phyloP scores from a whole-genome alignment of 2,797 vertebrate genomes.

The Hapalemur alaotrensis region DNA sequence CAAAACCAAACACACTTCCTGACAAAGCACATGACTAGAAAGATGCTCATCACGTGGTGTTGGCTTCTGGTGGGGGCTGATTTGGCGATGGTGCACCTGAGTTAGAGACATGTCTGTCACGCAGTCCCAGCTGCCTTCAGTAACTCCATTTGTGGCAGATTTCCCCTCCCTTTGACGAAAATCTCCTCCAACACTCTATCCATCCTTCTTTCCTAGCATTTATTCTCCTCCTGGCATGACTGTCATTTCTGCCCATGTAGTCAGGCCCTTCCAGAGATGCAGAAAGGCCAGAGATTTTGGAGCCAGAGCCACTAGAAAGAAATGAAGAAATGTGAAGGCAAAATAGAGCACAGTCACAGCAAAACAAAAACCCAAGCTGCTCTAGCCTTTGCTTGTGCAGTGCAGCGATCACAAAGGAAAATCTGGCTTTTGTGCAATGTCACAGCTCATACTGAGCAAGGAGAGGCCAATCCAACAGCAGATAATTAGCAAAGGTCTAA shows the following conservation, averaged over 20 bases:
- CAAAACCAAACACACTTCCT: not conserved
- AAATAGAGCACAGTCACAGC: not conserved
- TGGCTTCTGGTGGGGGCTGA: not conserved
- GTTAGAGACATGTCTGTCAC: constrained; percentile 60
- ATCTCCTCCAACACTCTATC: not conserved
- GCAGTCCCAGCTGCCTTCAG: constrained; percentile 24
- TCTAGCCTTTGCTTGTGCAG: not conserved
- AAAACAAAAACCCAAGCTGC: not conserved
- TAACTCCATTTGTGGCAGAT: no score
- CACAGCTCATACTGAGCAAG: not conserved
- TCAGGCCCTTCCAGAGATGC: not conserved
- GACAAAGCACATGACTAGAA: not conserved
- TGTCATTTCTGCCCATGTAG: not conserved
- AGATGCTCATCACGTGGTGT: fast-evolving
- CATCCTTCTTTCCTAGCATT: not conserved
- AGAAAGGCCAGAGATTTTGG: not conserved
- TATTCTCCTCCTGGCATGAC: not conserved
- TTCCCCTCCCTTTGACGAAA: not conserved
- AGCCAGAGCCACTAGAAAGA: not conserved
- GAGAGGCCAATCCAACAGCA: not conserved
- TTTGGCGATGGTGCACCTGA: not conserved
- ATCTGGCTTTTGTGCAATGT: not conserved
- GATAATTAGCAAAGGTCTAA: not conserved
- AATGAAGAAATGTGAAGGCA: not conserved
- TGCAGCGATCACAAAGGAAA: not conserved